Evolutionary conservation across 2,113 vertebrate species (phyloP), one percentile per base, ranked within the genome.

Genomic region (Mus spicilegus): DNA sequence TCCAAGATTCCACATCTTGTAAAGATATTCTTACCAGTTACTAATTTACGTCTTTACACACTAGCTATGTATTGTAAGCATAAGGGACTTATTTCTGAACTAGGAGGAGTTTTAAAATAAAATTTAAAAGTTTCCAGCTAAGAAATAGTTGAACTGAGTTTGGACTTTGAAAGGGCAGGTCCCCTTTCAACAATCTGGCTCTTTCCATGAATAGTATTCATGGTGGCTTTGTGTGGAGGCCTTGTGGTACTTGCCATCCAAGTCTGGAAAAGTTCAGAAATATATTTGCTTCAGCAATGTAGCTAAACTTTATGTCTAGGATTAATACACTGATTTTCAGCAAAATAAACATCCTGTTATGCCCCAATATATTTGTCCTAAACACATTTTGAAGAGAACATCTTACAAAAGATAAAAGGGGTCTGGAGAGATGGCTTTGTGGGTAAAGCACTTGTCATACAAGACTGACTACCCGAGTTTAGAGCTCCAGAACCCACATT

Each of bases 281-380:
- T 89, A 72, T 17, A 65, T 85, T 84, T n/a, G 92, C 89, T 86
- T 95, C 42, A 97, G 77, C 42, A 96, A 93, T 92, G 42, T 42
- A 92, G 90, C 90, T 92, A 93, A 95, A 65, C 30, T 90, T 82
- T 95, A 76, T 87, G 42, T 90, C 46, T 95, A 86, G 84, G 70
- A 95, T 94, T 77, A 95, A 93, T 81, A 94, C 33, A 49, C 20
- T 93, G 54, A 93, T 87, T 95, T 81, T 97, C 67, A 91, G 19
- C 78, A 96, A 96, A 97, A 93, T 73, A 96, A 8, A 58, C n/a
- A 91, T 70, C 87, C 73, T 96, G 77, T 82, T 92, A 89, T n/a
- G 87, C 39, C 61, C 42, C 67, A 42, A 77, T 89, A n/a, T 96
- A 77, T 63, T 95, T n/a, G n/a, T 8, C 58, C 70, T 61, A 7